Conservation (phyloP, 2,797 vertebrate species). For the Peromyscus aztecus region DNA sequence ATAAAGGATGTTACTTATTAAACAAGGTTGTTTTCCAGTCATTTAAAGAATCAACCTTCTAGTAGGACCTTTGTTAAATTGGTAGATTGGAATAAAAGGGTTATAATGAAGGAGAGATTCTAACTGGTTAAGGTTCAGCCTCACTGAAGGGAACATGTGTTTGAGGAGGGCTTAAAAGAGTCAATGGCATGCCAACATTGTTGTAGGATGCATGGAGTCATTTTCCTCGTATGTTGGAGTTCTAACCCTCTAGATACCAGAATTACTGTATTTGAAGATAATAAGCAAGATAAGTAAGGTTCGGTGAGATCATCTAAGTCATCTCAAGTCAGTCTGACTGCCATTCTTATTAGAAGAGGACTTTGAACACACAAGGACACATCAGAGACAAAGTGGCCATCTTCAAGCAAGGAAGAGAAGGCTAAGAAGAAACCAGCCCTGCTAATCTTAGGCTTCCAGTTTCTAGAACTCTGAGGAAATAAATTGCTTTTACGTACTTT, state of each 20-base stretch:
- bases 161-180: background rate
- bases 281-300: background rate
- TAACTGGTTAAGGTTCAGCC: background rate
- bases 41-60: background rate
- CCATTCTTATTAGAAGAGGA: background rate
- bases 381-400: background rate
- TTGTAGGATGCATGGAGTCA: background rate
- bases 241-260: background rate
- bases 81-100: background rate
- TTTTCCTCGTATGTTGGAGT: background rate
- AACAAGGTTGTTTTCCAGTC: background rate
- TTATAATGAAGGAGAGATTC: background rate
- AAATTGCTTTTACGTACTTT: background rate
- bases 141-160: background rate
- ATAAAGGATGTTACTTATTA: background rate
- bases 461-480: background rate
- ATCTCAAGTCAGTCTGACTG: background rate
- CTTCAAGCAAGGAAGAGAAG: background rate
- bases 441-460: background rate
- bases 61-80: background rate
- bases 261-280: background rate
- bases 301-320: background rate
- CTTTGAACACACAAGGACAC: background rate
- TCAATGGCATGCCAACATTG: background rate
- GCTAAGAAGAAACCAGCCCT: background rate